Percentiles rank a stretch among this genome's conserved stretches.
phyloP scores from a whole-genome alignment of 2,113 vertebrate species.

The Chauna torquata region DNA sequence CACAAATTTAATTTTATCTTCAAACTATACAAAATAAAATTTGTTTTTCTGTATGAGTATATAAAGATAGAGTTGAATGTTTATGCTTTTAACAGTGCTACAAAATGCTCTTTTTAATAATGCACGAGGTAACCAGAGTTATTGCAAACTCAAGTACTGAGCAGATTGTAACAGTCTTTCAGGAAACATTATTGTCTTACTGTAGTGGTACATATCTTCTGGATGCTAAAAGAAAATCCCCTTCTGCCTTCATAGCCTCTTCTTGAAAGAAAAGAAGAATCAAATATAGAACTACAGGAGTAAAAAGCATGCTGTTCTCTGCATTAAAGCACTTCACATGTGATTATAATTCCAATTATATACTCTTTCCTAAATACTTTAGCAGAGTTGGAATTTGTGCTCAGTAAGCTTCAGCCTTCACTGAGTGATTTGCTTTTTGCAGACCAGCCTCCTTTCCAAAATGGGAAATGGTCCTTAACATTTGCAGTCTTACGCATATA shows the following conservation, averaged over 20 bases:
- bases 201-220: not conserved
- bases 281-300: not conserved
- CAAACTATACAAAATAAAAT: not conserved
- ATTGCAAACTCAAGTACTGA: not conserved
- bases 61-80: not conserved
- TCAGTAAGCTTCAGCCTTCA: not conserved
- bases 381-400: not conserved
- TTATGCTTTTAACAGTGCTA: not conserved
- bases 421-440: not conserved
- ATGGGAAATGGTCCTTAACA: not conserved
- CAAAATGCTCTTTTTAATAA: conserved; percentile 26
- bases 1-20: conserved; percentile 2
- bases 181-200: not conserved
- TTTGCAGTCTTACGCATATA: not conserved
- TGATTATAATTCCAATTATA: not conserved
- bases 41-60: not conserved
- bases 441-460: not conserved
- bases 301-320: not conserved
- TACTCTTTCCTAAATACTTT: not conserved
- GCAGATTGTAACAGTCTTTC: not conserved
- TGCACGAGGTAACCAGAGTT: conserved; percentile 21
- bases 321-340: not conserved
- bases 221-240: not conserved
- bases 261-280: not conserved
- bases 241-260: not conserved